These are phyloP conservation scores for Marmota monax DNA, from an alignment of 2,113 vertebrate genomes.

Conservation along the genomic window DNA sequence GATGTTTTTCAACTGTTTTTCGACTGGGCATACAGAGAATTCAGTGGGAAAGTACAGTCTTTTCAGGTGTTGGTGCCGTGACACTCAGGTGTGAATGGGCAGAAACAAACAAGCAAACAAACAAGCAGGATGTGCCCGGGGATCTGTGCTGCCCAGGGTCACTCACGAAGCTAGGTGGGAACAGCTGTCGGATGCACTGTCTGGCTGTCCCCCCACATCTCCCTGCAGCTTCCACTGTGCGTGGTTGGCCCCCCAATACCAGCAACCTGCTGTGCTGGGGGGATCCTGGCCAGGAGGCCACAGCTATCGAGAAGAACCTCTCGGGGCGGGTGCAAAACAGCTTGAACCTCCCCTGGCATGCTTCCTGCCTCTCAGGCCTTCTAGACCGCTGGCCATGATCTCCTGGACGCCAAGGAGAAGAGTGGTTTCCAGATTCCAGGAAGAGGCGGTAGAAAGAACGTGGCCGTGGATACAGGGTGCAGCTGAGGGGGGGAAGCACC, in stretches of 20 bases:
- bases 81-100: fast-evolving
- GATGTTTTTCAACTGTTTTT: background rate
- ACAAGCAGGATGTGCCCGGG: background rate
- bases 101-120: too few relatives aligned
- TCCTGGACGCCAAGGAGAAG: background rate
- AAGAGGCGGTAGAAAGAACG: too few relatives aligned
- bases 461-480: too few relatives aligned
- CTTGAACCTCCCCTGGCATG: fast-evolving
- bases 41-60: fast-evolving
- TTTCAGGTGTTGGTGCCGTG: fast-evolving
- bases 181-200: fast-evolving
- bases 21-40: fast-evolving
- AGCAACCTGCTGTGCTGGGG: background rate
- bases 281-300: background rate
- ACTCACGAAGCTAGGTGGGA: fast-evolving
- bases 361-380: too few relatives aligned
- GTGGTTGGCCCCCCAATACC: background rate
- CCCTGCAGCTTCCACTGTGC: fast-evolving
- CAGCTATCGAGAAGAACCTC: too few relatives aligned
- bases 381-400: background rate
- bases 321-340: fast-evolving
- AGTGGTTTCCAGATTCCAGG: too few relatives aligned
- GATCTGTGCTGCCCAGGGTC: background rate
- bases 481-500: too few relatives aligned
- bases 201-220: background rate